Evolutionary conservation across 2,888 invertebrate genomes (phyloP), one percentile per base, ranked within the genome.

Genomic region (Teleiodes luculella): DNA sequence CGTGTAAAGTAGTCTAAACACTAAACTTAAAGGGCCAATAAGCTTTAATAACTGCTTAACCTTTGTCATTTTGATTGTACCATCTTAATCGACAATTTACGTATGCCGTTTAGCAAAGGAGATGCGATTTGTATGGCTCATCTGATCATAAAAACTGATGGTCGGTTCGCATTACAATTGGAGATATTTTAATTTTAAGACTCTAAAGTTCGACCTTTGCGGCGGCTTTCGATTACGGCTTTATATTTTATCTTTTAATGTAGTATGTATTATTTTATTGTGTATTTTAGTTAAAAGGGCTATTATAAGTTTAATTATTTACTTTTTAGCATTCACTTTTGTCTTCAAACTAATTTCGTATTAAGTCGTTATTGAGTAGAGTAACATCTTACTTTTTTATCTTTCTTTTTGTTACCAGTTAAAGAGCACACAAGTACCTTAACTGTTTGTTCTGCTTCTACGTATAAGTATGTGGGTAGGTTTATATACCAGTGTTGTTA

Each of bases 11-110:
- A n/a, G n/a, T n/a, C n/a, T n/a, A n/a, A n/a, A n/a, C n/a, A n/a
- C n/a, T n/a, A n/a, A n/a, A n/a, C 24, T 6, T 24, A 24, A 24
- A 24, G 24, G 24, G 24, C 6, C 6, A 3, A 4, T 24, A 24
- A 24, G 24, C 6, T 24, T 24, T n/a, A n/a, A n/a, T n/a, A 24
- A 24, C 24, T 6, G 6, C 24, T 24, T 6, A 24, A 24, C 72
- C 70, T 81, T 82, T 82, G 83, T 80, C 75, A 73, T 72, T 70
- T 68, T 68, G 74, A 72, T 70, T 76, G 73, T 79, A 74, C 71
- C 74, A 74, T 79, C 82, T 81, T 83, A 83, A 83, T 83, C 80
- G 75, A 70, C 72, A 68, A 14, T 37, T 82, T 81, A 81, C 76
- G 74, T 70, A 74, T 70, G 74, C 72, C 72, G 64, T 79, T 81